Evolutionary conservation across 1,140 invertebrate genomes (phyloP), one percentile per base, ranked within the genome.

Genomic region (Polyergus mexicanus): DNA sequence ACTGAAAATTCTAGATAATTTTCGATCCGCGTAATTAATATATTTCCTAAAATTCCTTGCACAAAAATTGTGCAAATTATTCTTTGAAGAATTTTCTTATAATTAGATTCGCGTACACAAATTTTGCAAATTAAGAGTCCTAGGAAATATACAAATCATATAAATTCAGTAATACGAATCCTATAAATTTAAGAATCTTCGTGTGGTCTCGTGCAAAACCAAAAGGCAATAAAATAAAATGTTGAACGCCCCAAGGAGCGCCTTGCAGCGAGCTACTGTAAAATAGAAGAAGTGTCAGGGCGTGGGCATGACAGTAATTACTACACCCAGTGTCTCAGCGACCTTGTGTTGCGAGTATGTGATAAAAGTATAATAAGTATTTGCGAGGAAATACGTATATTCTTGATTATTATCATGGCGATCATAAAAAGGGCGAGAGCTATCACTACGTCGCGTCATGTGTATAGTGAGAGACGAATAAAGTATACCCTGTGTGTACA

Each of bases 251-350:
- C 83, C 85, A 62, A 68, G 54, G 78, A 87, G 86, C 71, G 81
- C 38, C 69, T 75, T 88, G 80, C 80, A 77, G 86, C 80, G 69
- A 72, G 56, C 88, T 90, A 90, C 81, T 78, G 63, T 87, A 85
- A 87, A 83, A 81, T 44, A 86, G 84, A 80, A 60, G 69, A 89
- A 88, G 94, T 94, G 93, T 94, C 93, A 92, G 94, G 94, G 93
- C 89, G 93, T 94, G 94, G 94, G 93, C 91, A 94, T 94, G 93
- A 94, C 86, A 93, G 91, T 90, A 92, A 94, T 91, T 93, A 83
- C 87, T 93, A 87, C 87, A 93, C 94, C 94, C 94, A 95, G 92
- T 95, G 94, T 95, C 94, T 95, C 94, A 95, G 94, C 92, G 94
- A 95, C 94, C 94, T 94, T 94, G 81, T 87, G 74, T 90, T 77